Percentiles rank a stretch among this genome's conserved stretches.
Conservation (phyloP, 2,888 invertebrate genomes). For the Oligia strigilis region DNA sequence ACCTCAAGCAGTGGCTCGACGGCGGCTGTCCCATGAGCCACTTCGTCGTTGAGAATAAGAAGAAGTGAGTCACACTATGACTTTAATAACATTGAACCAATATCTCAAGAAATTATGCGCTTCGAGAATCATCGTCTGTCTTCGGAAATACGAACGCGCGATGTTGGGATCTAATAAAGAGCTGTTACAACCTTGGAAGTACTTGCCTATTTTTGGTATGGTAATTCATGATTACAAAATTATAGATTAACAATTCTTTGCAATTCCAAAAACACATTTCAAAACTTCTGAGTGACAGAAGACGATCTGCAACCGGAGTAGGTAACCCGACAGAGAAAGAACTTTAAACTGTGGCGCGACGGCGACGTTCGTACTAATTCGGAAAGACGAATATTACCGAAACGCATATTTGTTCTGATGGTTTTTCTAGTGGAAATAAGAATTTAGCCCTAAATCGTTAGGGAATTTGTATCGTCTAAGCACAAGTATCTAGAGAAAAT, state of each 20-base stretch:
- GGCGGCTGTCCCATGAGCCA: slow-evolving; percentile 98
- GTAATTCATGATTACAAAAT: too few relatives aligned
- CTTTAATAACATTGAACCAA: background rate
- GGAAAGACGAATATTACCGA: background rate
- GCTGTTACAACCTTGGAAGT: background rate
- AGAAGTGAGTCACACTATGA: slow-evolving; percentile 91
- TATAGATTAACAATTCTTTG: background rate
- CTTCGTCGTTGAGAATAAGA: slow-evolving; percentile 98
- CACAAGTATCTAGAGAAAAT: background rate
- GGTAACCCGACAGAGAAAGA: background rate
- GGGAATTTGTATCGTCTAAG: background rate
- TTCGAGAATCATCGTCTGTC: background rate
- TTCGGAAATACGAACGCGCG: background rate
- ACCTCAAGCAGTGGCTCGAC: slow-evolving; percentile 97
- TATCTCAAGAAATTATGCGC: background rate
- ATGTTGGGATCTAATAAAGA: background rate
- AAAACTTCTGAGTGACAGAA: background rate
- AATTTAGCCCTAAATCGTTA: background rate
- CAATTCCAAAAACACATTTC: background rate
- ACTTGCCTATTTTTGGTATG: background rate
- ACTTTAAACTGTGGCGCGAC: background rate
- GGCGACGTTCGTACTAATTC: background rate
- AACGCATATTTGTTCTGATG: background rate
- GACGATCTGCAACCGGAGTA: background rate
- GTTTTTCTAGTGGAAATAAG: background rate